Evolutionary conservation across 2,797 vertebrate species (phyloP), one percentile per base, ranked within the genome.

Genomic region (Discoglossus pictus): DNA sequence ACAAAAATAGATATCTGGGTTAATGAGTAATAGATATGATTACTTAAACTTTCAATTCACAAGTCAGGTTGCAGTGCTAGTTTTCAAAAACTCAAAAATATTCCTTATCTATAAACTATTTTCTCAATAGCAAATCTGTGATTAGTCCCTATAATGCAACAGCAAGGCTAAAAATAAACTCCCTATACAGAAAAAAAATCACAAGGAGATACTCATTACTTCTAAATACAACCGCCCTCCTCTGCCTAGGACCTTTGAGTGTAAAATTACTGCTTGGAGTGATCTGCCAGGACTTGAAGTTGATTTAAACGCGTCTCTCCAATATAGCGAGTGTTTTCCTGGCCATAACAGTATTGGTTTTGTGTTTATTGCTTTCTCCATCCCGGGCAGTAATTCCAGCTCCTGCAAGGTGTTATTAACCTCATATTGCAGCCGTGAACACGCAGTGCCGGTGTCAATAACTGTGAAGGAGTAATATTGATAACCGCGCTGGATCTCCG

Each of bases 381-480:
- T 70, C 60, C 18, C 54, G 17, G 68, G 60, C 61, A 50, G 68
- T 71, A 64, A 71, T 71, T 71, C 35, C 53, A 52, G 53, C 54
- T 71, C 53, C 23, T n/a, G 61, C 61, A 65, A 71, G 61, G 53
- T 71, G 68, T 71, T 71, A 71, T 71, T 71, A 71, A 71, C 61
- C 61, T 71, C 61, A 71, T 71, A 71, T 58, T 63, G 68, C 61
- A 59, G 61, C 44, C 38, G n/a, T 16, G 25, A 64, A 58, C 43
- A 51, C 52, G 31, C 60, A 39, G 35, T 38, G 7, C 20, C 23
- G 8, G 52, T 71, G 68, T 59, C 68, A 64, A 71, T 71, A 71
- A 71, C 68, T 59, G 60, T 48, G 61, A 65, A 65, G 53, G 46
- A 51, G 53, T 42, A 36, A 59, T 71, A 71, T 65, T 71, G 68